Conservation (phyloP, 2,113 vertebrate species). For the Chloropsis cyanopogon region DNA sequence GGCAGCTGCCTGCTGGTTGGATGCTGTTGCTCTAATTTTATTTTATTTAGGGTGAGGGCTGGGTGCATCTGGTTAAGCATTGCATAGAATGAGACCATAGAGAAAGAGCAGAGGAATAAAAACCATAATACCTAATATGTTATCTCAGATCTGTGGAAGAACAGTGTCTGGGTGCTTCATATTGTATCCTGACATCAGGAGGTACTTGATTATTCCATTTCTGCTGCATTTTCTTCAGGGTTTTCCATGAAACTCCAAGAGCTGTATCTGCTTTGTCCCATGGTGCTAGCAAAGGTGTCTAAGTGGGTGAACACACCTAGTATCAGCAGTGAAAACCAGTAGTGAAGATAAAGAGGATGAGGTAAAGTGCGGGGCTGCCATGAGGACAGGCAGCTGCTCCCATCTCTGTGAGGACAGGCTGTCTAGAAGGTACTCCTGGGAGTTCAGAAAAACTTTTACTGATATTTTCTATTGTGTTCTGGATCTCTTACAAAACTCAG, state of each 20-base stretch:
- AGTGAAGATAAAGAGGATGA: neutral
- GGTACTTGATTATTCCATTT: neutral
- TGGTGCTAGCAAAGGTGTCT: neutral
- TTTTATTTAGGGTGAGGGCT: neutral
- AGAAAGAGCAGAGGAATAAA: neutral
- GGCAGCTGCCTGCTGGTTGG: neutral
- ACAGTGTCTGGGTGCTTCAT: accelerated
- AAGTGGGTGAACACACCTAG: neutral
- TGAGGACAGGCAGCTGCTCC: neutral
- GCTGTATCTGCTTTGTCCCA: neutral
- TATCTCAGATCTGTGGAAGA: neutral
- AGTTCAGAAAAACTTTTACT: neutral
- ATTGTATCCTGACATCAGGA: neutral
- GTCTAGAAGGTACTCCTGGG: neutral
- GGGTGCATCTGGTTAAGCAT: neutral
- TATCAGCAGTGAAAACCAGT: neutral
- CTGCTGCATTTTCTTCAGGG: neutral
- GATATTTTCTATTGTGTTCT: neutral
- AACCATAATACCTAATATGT: neutral
- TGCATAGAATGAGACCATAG: neutral
- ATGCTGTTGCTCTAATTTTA: neutral
- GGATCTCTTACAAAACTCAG: neutral
- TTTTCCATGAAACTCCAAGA: neutral
- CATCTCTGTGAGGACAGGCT: neutral
- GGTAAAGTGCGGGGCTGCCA: neutral